Percentiles rank a stretch among this genome's conserved stretches.
Evolutionary conservation across 2,113 vertebrate genomes (phyloP).

Genomic region (Periophthalmus modestus): DNA sequence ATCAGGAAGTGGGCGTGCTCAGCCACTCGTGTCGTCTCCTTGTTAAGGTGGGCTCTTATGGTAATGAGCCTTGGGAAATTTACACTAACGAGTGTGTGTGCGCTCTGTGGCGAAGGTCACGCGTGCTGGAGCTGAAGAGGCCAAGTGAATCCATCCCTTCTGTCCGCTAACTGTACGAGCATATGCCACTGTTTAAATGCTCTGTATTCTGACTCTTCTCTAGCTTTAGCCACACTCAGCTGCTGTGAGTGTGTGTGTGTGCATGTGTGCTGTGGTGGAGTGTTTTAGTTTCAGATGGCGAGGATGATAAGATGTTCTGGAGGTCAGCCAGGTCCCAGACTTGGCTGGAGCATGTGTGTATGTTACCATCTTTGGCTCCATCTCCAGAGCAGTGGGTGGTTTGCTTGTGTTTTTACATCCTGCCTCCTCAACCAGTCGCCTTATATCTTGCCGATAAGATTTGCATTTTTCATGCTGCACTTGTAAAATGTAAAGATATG

Average conservation of each 20-base stretch:
- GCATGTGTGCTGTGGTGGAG: slow-evolving; percentile 12
- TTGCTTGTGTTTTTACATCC: slow-evolving; percentile 45
- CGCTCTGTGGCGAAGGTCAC: neutral
- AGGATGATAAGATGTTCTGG: slow-evolving; percentile 50
- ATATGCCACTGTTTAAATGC: slow-evolving; percentile 3
- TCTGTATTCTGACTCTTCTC: slow-evolving; percentile 1
- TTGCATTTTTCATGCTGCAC: slow-evolving; percentile 12
- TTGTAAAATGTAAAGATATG: neutral
- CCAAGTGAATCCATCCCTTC: slow-evolving; percentile 2
- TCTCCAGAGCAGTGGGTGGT: slow-evolving; percentile 45
- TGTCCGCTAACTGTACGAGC: neutral
- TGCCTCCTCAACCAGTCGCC: slow-evolving; percentile 24
- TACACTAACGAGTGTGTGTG: slow-evolving; percentile 14
- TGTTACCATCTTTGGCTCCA: slow-evolving; percentile 53
- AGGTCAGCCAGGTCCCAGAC: slow-evolving; percentile 54
- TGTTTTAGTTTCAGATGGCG: slow-evolving; percentile 43
- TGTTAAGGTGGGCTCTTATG: slow-evolving; percentile 3
- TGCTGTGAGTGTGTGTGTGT: slow-evolving; percentile 7
- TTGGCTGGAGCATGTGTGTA: slow-evolving; percentile 27
- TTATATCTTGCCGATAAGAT: slow-evolving; percentile 2
- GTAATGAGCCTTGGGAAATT: slow-evolving; percentile 21
- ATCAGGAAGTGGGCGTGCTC: slow-evolving; percentile 32
- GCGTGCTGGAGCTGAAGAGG: neutral
- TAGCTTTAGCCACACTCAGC: neutral
- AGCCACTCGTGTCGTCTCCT: slow-evolving; percentile 27